These are phyloP conservation scores for Prenolepis imparis DNA, from an alignment of 2,888 invertebrate species.

Conservation along the genomic window DNA sequence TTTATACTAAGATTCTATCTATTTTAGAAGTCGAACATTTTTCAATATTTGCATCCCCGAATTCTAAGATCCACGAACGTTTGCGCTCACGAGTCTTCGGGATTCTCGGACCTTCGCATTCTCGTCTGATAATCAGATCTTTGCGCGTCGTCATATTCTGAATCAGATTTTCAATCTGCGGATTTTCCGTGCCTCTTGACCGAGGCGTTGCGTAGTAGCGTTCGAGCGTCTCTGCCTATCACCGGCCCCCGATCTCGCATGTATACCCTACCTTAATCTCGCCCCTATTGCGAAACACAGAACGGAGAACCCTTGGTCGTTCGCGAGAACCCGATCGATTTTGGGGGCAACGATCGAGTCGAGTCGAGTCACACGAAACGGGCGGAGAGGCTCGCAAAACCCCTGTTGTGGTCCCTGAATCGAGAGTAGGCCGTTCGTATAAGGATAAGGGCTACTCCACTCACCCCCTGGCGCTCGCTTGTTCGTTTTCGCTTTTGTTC, in stretches of 20 bases:
- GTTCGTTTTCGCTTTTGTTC: constrained; percentile 19
- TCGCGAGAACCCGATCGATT: constrained; percentile 39
- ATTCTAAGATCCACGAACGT: background rate
- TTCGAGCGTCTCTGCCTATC: constrained; percentile 26
- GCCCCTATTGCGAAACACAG: constrained; percentile 9
- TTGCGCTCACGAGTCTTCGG: background rate
- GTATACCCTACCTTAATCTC: constrained; percentile 53
- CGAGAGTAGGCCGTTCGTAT: constrained; percentile 15
- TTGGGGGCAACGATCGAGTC: constrained; percentile 38
- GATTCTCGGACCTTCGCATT: background rate
- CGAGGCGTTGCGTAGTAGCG: constrained; percentile 10
- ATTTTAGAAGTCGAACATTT: background rate
- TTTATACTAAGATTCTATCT: background rate
- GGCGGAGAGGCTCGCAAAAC: constrained; percentile 9
- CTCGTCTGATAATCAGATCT: background rate
- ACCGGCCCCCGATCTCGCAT: constrained; percentile 44
- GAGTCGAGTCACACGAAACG: constrained; percentile 33
- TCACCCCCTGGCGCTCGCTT: constrained; percentile 33
- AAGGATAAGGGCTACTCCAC: constrained; percentile 33
- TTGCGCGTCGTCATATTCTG: background rate
- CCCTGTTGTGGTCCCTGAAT: constrained; percentile 42
- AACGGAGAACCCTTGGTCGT: constrained; percentile 30
- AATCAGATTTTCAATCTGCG: background rate
- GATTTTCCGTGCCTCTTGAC: background rate
- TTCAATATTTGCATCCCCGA: constrained; percentile 2